These are phyloP conservation scores for Ophioninae sp. DNA, from an alignment of 2,888 invertebrate species.

Conservation along the genomic window DNA sequence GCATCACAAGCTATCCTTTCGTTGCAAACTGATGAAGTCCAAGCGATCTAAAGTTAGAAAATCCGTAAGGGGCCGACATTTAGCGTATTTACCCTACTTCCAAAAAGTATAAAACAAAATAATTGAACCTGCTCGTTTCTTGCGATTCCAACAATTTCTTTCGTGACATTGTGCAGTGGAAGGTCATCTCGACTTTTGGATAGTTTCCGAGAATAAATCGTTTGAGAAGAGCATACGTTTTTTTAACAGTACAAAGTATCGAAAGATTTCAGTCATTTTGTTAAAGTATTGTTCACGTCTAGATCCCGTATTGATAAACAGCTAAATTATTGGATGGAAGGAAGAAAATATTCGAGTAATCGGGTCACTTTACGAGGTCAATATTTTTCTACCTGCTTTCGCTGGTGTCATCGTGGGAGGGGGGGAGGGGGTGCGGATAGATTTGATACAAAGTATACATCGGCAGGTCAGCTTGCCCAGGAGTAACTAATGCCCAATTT, in stretches of 20 bases:
- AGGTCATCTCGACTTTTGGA: neutral
- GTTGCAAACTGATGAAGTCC: no score
- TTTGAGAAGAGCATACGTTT: neutral
- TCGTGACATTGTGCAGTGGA: neutral
- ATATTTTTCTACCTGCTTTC: conserved; percentile 69
- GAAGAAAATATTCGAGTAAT: conserved; percentile 58
- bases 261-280: neutral
- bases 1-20: no score
- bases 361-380: conserved; percentile 67
- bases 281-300: neutral
- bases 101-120: no score
- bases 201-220: neutral
- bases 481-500: conserved; percentile 76
- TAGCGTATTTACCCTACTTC: no score
- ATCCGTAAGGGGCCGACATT: no score
- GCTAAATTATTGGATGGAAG: conserved; percentile 20
- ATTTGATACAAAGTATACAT: conserved; percentile 58
- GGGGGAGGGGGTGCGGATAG: conserved; percentile 13
- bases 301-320: neutral
- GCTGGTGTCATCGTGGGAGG: conserved; percentile 16
- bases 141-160: neutral
- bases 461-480: conserved; percentile 47
- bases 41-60: no score
- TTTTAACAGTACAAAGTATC: neutral
- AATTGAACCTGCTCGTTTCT: no score